Base-by-base conservation (phyloP, 2,113 vertebrate genomes). In the Anarhynchus alexandrinus region DNA sequence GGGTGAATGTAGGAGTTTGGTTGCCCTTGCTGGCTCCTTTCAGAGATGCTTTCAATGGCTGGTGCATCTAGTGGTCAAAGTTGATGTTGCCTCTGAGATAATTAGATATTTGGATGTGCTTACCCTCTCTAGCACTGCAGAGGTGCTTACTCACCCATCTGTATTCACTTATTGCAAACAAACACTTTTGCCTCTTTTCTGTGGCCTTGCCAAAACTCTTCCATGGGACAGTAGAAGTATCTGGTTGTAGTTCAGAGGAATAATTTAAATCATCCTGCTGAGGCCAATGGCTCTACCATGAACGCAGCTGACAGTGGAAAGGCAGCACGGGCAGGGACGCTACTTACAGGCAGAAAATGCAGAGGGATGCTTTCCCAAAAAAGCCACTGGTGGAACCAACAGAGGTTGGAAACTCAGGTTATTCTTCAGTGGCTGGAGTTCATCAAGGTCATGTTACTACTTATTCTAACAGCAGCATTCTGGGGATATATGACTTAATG, bases 261-360 rank as follows among this genome's bases (percentile, higher is more conserved):
- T 2, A 67, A 25, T 71, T 59, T 54, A 78, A 91, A 32, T 51
- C 15, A 30, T 38, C 29, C 55, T 45, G 11, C 29, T 51, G 43
- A 34, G 10, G 6, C 22, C 61, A 61, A 23, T 15, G 52, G 4
- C 23, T 61, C 54, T 85, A 47, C 42, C 0, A 0, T 18, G 4
- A 49, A 42, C 59, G 23, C 11, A 69, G 12, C 23, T 62, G 30
- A 34, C 34, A 73, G 29, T 23, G 12, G 10, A 84, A 25, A 69
- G 34, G 34, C 36, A 82, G 27, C 57, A 47, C 4, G 2, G 14
- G 8, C 12, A 70, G 23, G 9, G 9, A 34, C 6, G 8, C 2
- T 40, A 32, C 16, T 70, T 42, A 36, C 2, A 66, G 6, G 14
- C 34, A 62, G 20, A 70, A 87, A 88, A 59, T 7, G 1, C 26